Evolutionary conservation across 2,797 vertebrate genomes (phyloP).

Genomic region (Fistularia tabacaria): DNA sequence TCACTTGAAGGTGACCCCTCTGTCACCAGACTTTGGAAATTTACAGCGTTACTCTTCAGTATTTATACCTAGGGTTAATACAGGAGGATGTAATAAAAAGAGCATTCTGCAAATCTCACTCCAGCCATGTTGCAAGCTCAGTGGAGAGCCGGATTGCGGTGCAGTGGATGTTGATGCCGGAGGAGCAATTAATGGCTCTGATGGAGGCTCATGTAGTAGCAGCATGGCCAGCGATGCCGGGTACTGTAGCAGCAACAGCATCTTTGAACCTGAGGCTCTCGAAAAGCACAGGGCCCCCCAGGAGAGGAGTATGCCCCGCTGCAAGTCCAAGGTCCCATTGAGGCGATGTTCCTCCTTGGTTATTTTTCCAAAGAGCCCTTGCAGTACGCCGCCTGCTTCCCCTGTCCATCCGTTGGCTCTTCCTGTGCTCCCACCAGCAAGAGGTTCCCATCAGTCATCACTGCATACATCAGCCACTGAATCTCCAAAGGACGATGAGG

Average conservation of each 20-base stretch:
- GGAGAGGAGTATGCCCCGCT: slow-evolving; percentile 60
- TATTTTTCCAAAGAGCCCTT: slow-evolving; percentile 90
- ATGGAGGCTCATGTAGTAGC: slow-evolving; percentile 68
- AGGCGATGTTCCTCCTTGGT: slow-evolving; percentile 93
- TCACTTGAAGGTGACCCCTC: slow-evolving; percentile 82
- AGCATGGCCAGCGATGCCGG: slow-evolving; percentile 75
- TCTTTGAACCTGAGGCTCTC: slow-evolving; percentile 79
- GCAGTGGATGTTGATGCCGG: slow-evolving; percentile 67
- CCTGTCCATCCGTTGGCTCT: slow-evolving; percentile 76
- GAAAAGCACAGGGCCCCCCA: slow-evolving; percentile 71
- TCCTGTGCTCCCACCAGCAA: slow-evolving; percentile 59
- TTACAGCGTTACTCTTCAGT: slow-evolving; percentile 71
- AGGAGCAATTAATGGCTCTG: slow-evolving; percentile 51
- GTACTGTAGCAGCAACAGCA: slow-evolving; percentile 77
- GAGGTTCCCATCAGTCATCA: slow-evolving; percentile 75
- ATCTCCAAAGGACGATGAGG: slow-evolving; percentile 66
- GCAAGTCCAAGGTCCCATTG: slow-evolving; percentile 78
- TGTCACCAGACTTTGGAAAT: slow-evolving; percentile 72
- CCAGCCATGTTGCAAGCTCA: slow-evolving; percentile 73
- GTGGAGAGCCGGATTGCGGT: slow-evolving; percentile 57
- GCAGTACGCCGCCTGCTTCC: slow-evolving; percentile 85
- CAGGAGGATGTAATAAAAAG: slow-evolving; percentile 72
- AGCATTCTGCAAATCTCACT: slow-evolving; percentile 88
- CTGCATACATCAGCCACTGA: slow-evolving; percentile 75
- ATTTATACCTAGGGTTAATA: slow-evolving; percentile 75